These are phyloP conservation scores for Gonioctena quinquepunctata DNA, from an alignment of 1,140 invertebrate genomes.

Conservation along the genomic window DNA sequence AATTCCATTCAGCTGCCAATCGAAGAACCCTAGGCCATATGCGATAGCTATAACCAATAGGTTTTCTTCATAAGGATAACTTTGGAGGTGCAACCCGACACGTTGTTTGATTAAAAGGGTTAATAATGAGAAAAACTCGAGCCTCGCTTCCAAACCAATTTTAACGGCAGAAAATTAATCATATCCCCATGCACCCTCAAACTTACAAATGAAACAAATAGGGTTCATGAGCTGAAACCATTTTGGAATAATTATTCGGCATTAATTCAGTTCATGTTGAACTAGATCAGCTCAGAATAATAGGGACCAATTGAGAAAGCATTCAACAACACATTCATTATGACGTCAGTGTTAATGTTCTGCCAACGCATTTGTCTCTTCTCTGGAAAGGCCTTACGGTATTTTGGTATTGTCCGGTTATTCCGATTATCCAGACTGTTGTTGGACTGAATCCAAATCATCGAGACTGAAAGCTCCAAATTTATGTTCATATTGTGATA, in stretches of 20 bases:
- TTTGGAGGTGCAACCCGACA: no score
- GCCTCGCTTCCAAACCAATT: no score
- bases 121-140: no score
- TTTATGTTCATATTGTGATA: no score
- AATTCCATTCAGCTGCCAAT: no score
- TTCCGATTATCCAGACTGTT: neutral
- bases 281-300: neutral
- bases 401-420: neutral
- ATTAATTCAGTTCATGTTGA: neutral
- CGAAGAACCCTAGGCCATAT: no score
- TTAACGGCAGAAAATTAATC: neutral
- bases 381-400: neutral
- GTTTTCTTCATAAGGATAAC: no score
- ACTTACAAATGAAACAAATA: neutral
- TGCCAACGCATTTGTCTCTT: neutral
- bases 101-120: no score
- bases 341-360: neutral
- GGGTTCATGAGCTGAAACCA: neutral
- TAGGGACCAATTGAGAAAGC: neutral
- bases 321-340: neutral
- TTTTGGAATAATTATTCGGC: neutral
- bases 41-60: no score
- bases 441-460: no score
- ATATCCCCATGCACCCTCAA: neutral
- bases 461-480: no score